Percentiles rank a stretch among this genome's conserved stretches.
Evolutionary conservation across 1,140 invertebrate genomes (phyloP).

Genomic region (Apis florea): DNA sequence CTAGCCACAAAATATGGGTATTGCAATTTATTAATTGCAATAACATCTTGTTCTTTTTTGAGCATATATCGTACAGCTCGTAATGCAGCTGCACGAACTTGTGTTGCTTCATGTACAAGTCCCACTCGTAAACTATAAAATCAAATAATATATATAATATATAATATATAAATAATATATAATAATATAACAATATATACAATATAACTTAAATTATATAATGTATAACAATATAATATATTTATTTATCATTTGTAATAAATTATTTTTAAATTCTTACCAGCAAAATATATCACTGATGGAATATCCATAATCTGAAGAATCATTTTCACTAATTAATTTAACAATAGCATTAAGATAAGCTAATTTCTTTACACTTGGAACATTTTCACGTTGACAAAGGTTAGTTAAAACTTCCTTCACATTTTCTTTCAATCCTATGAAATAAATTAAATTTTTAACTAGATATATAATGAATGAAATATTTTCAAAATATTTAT

Average conservation of each 20-base stretch:
- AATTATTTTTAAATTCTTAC: constrained; percentile 80
- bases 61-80: constrained; percentile 92
- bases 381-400: constrained; percentile 82
- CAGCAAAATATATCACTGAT: constrained; percentile 90
- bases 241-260: constrained; percentile 8
- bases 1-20: constrained; percentile 90
- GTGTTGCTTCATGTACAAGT: constrained; percentile 91
- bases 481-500: too few relatives aligned
- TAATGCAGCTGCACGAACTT: constrained; percentile 93
- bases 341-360: constrained; percentile 92
- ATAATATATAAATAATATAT: constrained; percentile 84
- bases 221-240: background rate
- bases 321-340: constrained; percentile 85
- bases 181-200: constrained; percentile 23
- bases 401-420: constrained; percentile 84
- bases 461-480: background rate
- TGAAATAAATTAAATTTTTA: constrained; percentile 12
- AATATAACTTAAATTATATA: background rate
- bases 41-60: constrained; percentile 87
- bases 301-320: constrained; percentile 85
- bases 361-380: constrained; percentile 86
- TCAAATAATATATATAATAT: constrained; percentile 80
- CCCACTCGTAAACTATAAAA: constrained; percentile 89
- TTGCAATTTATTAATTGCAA: constrained; percentile 88
- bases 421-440: constrained; percentile 83